Conservation (phyloP, 2,797 vertebrate species). For the Sebastes cheni region DNA sequence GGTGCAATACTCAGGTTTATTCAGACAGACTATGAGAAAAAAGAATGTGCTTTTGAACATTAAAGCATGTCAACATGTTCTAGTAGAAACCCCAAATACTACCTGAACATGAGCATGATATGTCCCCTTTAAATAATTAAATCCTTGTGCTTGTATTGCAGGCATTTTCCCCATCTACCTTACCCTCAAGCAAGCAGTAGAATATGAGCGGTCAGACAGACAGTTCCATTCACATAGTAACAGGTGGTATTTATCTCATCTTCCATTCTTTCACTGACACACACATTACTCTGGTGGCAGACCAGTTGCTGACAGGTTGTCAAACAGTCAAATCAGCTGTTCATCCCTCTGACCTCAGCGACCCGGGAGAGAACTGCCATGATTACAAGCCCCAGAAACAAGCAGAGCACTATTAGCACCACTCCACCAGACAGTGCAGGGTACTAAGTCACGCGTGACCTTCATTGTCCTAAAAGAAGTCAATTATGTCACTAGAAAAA, state of each 20-base stretch:
- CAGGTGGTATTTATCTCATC: constrained; percentile 53
- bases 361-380: background rate
- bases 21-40: background rate
- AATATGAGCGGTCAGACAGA: background rate
- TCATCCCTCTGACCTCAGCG: constrained; percentile 42
- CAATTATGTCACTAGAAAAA: background rate
- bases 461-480: background rate
- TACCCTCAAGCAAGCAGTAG: background rate
- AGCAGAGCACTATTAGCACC: background rate
- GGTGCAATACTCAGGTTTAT: background rate
- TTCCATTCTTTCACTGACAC: constrained; percentile 18
- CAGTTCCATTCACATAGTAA: constrained; percentile 7
- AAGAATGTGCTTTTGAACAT: background rate
- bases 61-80: background rate
- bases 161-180: background rate
- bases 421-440: background rate
- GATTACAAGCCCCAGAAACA: constrained; percentile 19
- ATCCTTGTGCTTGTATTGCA: background rate
- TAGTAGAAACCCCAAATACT: background rate
- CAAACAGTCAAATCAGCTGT: constrained; percentile 58
- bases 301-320: constrained; percentile 52
- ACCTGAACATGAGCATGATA: background rate
- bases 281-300: constrained; percentile 16
- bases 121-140: background rate
- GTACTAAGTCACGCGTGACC: background rate